Evolutionary conservation across 2,888 invertebrate genomes (phyloP), one percentile per base, ranked within the genome.

Genomic region (Caenorhabditis doughertyi): DNA sequence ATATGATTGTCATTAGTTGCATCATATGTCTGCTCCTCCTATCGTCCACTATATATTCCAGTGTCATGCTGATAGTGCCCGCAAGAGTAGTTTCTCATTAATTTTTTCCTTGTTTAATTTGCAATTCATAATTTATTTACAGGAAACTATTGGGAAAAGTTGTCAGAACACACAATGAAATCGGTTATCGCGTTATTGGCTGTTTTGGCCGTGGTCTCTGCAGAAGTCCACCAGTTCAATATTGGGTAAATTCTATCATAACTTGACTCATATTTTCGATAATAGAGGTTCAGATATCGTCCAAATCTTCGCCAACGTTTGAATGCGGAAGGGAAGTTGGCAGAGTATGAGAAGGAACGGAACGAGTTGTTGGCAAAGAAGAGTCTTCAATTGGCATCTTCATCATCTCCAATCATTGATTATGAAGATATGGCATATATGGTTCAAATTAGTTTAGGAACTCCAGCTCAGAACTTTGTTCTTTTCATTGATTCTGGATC

Each of bases 401-500:
- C 73, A 0, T 53, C 65, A 3, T 72, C 79, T 8, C 84, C 82
- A 18, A 72, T 86, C 13, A 81, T 86, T 23, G 86, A 86, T 55
- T 85, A 84, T 21, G 85, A 85, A 23, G 86, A 86, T 53, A 85
- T 86, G 85, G 85, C 86, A 0, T 86, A 86, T 35, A 85, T 85
- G 85, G 74, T 83, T 11, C 81, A 81, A 72, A 84, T 86, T 13
- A 64, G 77, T n/a, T 55, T 89, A 13, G 89, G 89, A 62, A 88
- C 85, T n/a, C 89, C 89, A 3, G 80, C 83, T 8, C 89, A 89
- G 53, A 81, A 65, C 25, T 89, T 89, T 70, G 81, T 82, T 23
- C 79, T 86, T 16, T 89, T 89, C 35, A 81, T 89, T 49, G 89
- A 89, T 58, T 82, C 87, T 13, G 89, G 89, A 4, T 85, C 85